A percentile compares a stretch with the other conserved stretches of the same genome.
phyloP scores from a whole-genome alignment of 2,888 invertebrate species.

The Schizotus pectinicornis region DNA sequence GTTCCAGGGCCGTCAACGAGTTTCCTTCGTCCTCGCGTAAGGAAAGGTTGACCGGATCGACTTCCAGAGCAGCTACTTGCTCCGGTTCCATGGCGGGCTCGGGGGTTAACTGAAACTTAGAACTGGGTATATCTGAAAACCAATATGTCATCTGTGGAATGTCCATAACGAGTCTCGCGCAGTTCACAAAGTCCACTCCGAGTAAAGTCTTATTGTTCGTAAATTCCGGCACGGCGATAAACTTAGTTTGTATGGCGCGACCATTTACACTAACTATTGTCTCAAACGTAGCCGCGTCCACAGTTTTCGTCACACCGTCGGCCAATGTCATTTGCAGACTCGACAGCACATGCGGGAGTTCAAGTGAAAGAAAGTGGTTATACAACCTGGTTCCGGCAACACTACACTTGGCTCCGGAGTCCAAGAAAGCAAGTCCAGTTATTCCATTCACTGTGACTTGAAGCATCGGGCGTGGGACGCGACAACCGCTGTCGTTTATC shows the following conservation, averaged over 20 bases:
- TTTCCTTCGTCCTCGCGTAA: no score
- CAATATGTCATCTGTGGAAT: background rate
- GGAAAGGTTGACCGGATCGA: no score
- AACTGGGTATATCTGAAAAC: background rate
- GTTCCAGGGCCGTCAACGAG: no score
- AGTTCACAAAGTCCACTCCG: slow-evolving; percentile 1
- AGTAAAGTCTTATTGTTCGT: background rate
- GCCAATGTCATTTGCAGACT: background rate
- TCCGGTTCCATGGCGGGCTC: no score
- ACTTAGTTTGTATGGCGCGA: background rate
- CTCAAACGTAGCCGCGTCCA: background rate
- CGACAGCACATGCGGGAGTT: background rate
- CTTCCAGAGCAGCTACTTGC: no score
- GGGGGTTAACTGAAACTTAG: no score
- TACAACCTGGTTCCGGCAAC: background rate
- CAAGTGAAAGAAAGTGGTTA: background rate
- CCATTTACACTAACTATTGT: background rate
- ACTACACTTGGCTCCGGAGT: background rate
- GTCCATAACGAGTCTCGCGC: background rate
- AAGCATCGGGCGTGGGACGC: background rate
- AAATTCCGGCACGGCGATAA: background rate
- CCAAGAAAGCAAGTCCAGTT: background rate
- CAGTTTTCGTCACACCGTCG: background rate
- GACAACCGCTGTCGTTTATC: background rate
- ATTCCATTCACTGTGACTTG: background rate